A percentile compares a stretch with the other conserved stretches of the same genome.
Conservation (phyloP, 2,113 vertebrate genomes). For the Oceanites oceanicus region DNA sequence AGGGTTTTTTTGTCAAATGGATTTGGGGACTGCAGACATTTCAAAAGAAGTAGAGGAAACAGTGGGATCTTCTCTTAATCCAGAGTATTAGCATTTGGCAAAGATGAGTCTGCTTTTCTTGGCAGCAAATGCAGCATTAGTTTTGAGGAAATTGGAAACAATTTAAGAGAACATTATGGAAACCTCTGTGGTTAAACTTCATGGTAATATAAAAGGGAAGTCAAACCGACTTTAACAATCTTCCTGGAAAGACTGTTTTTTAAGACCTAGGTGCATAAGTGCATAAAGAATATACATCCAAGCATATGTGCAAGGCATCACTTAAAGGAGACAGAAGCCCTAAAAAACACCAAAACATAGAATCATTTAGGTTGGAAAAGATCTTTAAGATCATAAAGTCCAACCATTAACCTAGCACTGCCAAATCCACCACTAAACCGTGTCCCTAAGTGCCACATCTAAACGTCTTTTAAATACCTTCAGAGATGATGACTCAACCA, state of each 20-base stretch:
- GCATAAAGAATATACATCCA: background rate
- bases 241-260: background rate
- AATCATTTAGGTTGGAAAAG: background rate
- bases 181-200: background rate
- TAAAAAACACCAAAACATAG: background rate
- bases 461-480: too few species aligned
- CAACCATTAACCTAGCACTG: background rate
- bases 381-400: background rate
- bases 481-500: too few species aligned
- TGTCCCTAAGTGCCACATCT: too few species aligned
- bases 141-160: background rate
- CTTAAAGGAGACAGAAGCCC: background rate
- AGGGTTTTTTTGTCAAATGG: background rate
- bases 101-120: background rate
- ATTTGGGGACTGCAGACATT: background rate
- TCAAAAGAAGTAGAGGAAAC: background rate
- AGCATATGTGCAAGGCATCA: background rate
- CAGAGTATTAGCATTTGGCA: background rate
- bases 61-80: background rate
- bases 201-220: background rate
- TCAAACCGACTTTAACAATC: background rate
- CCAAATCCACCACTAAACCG: too few species aligned
- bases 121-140: background rate
- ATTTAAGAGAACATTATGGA: background rate
- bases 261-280: background rate